phyloP scores from a whole-genome alignment of 2,797 vertebrate species.

The Dryobates pubescens region DNA sequence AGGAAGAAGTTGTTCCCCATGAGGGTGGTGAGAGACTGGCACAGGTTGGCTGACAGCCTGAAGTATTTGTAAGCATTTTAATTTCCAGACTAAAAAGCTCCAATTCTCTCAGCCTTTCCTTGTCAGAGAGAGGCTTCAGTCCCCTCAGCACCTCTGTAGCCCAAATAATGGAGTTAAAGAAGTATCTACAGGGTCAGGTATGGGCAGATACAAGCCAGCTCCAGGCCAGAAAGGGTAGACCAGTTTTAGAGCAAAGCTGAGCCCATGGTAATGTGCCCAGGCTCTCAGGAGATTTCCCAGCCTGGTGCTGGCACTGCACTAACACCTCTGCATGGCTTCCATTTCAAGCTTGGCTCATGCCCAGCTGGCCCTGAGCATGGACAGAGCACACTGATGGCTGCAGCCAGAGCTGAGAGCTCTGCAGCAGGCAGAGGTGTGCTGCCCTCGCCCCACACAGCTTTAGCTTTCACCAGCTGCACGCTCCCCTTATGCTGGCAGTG shows the following conservation, averaged over 20 bases:
- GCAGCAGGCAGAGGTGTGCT: neutral
- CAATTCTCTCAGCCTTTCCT: no score
- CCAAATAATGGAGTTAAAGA: neutral
- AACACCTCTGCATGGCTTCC: neutral
- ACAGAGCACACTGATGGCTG: neutral
- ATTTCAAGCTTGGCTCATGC: neutral
- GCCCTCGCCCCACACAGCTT: neutral
- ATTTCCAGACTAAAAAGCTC: no score
- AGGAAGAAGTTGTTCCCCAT: no score
- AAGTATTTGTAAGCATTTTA: no score
- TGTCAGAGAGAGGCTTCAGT: no score
- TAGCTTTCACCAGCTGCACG: neutral
- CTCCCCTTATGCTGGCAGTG: neutral
- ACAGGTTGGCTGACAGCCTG: no score
- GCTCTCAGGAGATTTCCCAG: neutral
- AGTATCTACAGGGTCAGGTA: neutral
- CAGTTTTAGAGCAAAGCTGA: neutral
- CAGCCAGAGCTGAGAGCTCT: neutral
- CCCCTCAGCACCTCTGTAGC: no score
- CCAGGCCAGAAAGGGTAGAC: neutral
- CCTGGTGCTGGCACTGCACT: neutral
- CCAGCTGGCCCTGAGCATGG: neutral
- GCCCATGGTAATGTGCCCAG: neutral
- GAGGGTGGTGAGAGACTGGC: no score
- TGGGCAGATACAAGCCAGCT: neutral